Base-by-base conservation (phyloP, 1,140 invertebrate species). In the Trachymyrmex septentrionalis region DNA sequence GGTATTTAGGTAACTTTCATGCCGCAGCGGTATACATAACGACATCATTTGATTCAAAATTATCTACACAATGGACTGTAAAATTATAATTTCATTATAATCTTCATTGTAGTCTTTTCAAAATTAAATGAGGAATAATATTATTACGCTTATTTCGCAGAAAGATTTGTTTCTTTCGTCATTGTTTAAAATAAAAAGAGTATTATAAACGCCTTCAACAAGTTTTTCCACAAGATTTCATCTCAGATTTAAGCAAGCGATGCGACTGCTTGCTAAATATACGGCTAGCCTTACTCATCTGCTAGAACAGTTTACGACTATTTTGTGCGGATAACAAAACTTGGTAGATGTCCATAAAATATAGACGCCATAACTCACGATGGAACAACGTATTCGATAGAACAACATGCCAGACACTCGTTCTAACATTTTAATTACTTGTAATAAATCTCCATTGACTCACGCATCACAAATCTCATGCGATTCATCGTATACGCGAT, bases 1-100 rank as follows among this genome's bases (percentile, higher is more conserved):
- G 27, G 44, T 75, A 75, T 75, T 84, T 75, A 61, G 72, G 69
- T 75, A 75, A 84, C 80, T 73, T 57, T 53, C 69, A 80, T 66
- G 2, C 16, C 12, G 21, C 30, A n/a, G 16, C 16, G 9, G 12
- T 44, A 69, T 7, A 34, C 24, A 16, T 24, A 44, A 78, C 57
- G n/a, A 57, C 14, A 12, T 14, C 5, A 48, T 48, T 24, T 48
- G 6, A 69, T 69, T 48, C 38, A 69, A 50, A n/a, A n/a, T 50
- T 69, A 69, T 50, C 21, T 19, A 38, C n/a, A 50, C n/a, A n/a
- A 69, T 9, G 27, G 38, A 24, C 9, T 38, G 3, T 1, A 21
- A n/a, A 67, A 30, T 67, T 34, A 34, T 6, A 34, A 34, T 34
- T 34, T 34, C 5, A 34, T 34, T 34, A 34, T 34, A 34, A 0